Base-by-base conservation (phyloP, 2,888 invertebrate genomes). In the Tortricodes alternella region DNA sequence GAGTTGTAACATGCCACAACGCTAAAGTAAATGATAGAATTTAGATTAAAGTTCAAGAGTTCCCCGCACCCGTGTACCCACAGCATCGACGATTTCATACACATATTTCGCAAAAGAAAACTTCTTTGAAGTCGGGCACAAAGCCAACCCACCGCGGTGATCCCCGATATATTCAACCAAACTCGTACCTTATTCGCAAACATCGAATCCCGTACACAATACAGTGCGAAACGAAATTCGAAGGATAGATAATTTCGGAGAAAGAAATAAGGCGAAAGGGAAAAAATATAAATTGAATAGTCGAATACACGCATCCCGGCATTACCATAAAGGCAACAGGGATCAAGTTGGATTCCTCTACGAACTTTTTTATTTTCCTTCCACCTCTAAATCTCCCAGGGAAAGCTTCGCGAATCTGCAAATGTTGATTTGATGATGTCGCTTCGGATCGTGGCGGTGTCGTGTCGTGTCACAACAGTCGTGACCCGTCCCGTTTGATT, bases 401-500 rank as follows among this genome's bases (percentile, higher is more conserved):
- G 82, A 89, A 89, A 89, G 88, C 89, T 86, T 80, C 88, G 91
- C 83, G 87, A 91, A 91, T 91, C 91, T 91, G 90, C 89, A 90
- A 90, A 91, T 91, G 90, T 86, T 91, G 90, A 91, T 91, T 91
- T 91, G 91, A 91, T 91, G 90, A 91, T 90, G 83, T 79, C 76
- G 73, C 60, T 34, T 58, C 43, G 58, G 43, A 53, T 59, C 49
- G 34, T 15, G 53, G 52, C 56, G 50, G 24, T 16, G 62, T 39
- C 41, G 37, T 29, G 76, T 73, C 69, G 72, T 66, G 75, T 71
- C 34, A 29, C 37, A 19, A 4, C 35, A 13, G 48, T 27, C 46
- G 53, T 49, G 55, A 55, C 55, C 55, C 48, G 24, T 18, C 32
- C 49, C 37, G 46, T 50, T 50, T 73, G 65, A 74, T 75, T 72